These are phyloP conservation scores for Eunapius fragilis DNA, from an alignment of 37 sponge, comb jelly and placozoan genomes.

Conservation along the genomic window DNA sequence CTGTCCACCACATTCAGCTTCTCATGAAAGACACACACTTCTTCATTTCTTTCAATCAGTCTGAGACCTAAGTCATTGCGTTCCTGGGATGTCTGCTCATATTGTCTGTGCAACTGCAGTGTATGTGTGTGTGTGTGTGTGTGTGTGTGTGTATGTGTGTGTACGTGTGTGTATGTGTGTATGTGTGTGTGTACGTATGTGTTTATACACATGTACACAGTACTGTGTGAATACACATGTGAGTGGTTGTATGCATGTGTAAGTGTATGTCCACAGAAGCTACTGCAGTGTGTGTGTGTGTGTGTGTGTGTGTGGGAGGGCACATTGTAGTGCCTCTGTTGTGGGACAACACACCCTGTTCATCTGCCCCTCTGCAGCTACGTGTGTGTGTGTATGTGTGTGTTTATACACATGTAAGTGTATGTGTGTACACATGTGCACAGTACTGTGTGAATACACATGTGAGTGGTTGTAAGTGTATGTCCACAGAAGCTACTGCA, in stretches of 20 bases:
- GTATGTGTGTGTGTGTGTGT: background rate
- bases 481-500: no score
- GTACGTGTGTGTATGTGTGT: background rate
- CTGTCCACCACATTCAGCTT: conserved; percentile 86
- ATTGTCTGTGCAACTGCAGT: conserved; percentile 68
- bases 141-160: background rate
- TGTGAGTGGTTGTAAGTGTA: background rate
- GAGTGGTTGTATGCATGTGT: background rate
- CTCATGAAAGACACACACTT: conserved; percentile 96
- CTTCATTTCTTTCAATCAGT: conserved; percentile 98
- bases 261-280: background rate
- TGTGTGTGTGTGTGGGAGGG: background rate
- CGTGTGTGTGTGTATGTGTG: conserved; percentile 12
- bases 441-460: background rate
- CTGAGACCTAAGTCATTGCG: conserved; percentile 95
- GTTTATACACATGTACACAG: background rate
- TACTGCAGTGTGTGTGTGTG: background rate
- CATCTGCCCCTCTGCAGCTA: no score
- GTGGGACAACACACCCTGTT: no score
- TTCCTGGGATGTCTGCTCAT: conserved; percentile 90
- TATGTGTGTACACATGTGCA: background rate
- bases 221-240: background rate
- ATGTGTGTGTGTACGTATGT: background rate
- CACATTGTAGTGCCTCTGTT: background rate
- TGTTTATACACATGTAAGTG: background rate